phyloP scores from a whole-genome alignment of 2,888 invertebrate genomes.

The Scaptomyza reducta region DNA sequence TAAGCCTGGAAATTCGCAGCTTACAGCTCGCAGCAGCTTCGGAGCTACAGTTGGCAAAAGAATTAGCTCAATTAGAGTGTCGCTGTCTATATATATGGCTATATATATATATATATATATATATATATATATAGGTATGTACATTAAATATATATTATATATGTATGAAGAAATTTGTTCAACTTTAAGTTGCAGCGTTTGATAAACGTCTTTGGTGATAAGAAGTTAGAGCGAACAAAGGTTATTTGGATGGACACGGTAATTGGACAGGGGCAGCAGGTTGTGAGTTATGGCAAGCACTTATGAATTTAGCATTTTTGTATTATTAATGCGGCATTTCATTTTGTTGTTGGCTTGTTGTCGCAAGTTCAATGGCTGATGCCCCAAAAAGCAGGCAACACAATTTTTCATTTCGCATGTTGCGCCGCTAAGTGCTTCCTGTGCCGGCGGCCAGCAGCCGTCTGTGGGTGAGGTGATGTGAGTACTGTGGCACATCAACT shows the following conservation, averaged over 20 bases:
- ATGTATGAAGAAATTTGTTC: neutral
- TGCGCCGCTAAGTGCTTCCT: conserved; percentile 76
- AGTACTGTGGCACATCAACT: conserved; percentile 66
- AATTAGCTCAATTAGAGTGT: conserved; percentile 70
- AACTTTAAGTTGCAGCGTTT: conserved; percentile 11
- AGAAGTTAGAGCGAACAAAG: conserved; percentile 44
- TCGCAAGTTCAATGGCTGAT: conserved; percentile 77
- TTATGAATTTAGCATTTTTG: conserved; percentile 64
- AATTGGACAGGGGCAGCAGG: conserved; percentile 50
- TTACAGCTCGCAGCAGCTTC: conserved; percentile 17
- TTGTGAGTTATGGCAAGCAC: conserved; percentile 69
- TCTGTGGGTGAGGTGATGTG: conserved; percentile 27
- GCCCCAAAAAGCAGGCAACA: conserved; percentile 58
- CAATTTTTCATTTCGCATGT: conserved; percentile 77
- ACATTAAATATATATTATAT: neutral
- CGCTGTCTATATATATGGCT: conserved; percentile 17
- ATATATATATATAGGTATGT: neutral
- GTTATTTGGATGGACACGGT: conserved; percentile 61
- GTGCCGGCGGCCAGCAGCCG: conserved; percentile 40
- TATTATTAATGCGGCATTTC: conserved; percentile 64
- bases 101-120: neutral
- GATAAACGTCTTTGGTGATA: conserved; percentile 47
- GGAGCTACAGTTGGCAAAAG: conserved; percentile 34
- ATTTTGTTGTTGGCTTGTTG: conserved; percentile 39
- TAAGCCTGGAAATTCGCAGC: conserved; percentile 58